Conservation (phyloP, 2,888 invertebrate species). For the Agrilus mali region DNA sequence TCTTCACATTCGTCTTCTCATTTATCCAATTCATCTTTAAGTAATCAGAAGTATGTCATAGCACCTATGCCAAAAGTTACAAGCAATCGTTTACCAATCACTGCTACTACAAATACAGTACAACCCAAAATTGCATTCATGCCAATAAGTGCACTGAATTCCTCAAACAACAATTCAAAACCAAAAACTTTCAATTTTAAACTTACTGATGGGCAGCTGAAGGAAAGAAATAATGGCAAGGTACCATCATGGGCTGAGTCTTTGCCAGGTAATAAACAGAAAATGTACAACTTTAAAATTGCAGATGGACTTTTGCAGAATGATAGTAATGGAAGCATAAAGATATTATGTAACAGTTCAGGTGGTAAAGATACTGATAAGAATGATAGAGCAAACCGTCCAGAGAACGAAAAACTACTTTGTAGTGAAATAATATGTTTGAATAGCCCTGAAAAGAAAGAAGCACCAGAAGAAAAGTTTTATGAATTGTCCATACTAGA, state of each 20-base stretch:
- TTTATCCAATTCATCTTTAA: slow-evolving; percentile 4
- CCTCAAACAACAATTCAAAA: slow-evolving; percentile 26
- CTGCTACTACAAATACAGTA: slow-evolving; percentile 43
- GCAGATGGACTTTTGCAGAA: slow-evolving; percentile 50
- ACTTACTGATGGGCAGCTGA: slow-evolving; percentile 52
- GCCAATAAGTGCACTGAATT: slow-evolving; percentile 23
- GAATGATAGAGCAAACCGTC: slow-evolving; percentile 32
- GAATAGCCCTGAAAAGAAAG: slow-evolving; percentile 23
- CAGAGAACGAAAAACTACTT: slow-evolving; percentile 36
- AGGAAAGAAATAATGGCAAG: slow-evolving; percentile 45
- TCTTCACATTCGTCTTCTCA: not conserved
- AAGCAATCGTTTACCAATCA: slow-evolving; percentile 41
- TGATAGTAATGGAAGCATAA: slow-evolving; percentile 45
- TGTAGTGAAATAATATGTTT: slow-evolving; percentile 39
- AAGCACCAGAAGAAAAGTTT: slow-evolving; percentile 21
- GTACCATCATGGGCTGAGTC: slow-evolving; percentile 29
- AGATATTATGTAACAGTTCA: slow-evolving; percentile 23
- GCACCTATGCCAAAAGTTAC: slow-evolving; percentile 47
- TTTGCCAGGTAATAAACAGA: slow-evolving; percentile 26
- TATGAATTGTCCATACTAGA: slow-evolving; percentile 30
- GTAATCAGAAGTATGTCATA: slow-evolving; percentile 43
- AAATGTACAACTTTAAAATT: slow-evolving; percentile 55
- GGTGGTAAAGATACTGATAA: slow-evolving; percentile 18
- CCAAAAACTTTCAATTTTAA: slow-evolving; percentile 54
- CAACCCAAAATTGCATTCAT: slow-evolving; percentile 30